phyloP scores from a whole-genome alignment of 1,140 invertebrate genomes.

The Zaprionus gabonicus region DNA sequence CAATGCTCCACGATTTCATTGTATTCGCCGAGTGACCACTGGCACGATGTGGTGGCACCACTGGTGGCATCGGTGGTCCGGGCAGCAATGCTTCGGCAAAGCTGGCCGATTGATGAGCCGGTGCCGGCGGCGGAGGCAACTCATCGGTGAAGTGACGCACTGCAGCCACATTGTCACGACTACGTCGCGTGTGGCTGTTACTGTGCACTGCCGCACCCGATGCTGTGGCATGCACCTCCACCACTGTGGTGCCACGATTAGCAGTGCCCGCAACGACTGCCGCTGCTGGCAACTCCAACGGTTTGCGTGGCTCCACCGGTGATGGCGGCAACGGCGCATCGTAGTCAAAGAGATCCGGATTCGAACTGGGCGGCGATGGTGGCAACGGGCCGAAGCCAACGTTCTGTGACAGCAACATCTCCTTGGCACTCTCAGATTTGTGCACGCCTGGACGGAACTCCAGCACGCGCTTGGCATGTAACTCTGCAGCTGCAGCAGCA shows the following conservation, averaged over 20 bases:
- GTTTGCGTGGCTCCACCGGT: constrained; percentile 84
- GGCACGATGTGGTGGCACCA: constrained; percentile 90
- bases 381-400: constrained; percentile 82
- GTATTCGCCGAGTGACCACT: constrained; percentile 86
- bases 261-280: constrained; percentile 14
- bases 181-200: constrained; percentile 67
- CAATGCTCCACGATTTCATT: constrained; percentile 92
- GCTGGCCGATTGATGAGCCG: constrained; percentile 54
- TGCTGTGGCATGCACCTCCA: constrained; percentile 73
- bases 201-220: constrained; percentile 64
- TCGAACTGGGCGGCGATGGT: constrained; percentile 79
- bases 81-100: constrained; percentile 38
- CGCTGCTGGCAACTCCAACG: constrained; percentile 85
- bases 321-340: constrained; percentile 91
- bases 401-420: constrained; percentile 86
- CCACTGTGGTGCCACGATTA: constrained; percentile 67
- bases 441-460: constrained; percentile 86
- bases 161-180: constrained; percentile 70
- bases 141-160: constrained; percentile 76
- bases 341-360: constrained; percentile 81
- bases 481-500: constrained; percentile 53
- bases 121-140: constrained; percentile 69
- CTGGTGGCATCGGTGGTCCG: constrained; percentile 81
- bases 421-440: constrained; percentile 89
- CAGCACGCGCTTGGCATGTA: constrained; percentile 74